phyloP scores from a whole-genome alignment of 2,113 vertebrate genomes.

The Lichenostomus cassidix region DNA sequence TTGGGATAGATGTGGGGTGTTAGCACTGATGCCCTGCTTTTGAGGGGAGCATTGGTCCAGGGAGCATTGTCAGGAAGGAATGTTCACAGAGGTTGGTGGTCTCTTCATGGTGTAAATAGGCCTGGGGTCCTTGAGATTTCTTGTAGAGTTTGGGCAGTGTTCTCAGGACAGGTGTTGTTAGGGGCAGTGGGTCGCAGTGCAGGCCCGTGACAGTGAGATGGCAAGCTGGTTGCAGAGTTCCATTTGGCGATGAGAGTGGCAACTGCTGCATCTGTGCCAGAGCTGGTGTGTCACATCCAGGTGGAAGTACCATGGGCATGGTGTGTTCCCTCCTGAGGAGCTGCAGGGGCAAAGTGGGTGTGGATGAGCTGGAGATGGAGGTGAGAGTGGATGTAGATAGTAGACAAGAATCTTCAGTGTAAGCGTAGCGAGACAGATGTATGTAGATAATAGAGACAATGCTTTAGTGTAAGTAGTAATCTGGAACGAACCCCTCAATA shows the following conservation, averaged over 20 bases:
- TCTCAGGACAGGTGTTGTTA: accelerated
- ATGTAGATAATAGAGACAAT: too few species aligned
- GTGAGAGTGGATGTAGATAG: too few species aligned
- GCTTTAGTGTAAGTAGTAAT: too few species aligned
- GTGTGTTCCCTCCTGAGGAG: neutral
- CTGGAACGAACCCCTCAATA: too few species aligned
- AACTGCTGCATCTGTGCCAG: too few species aligned
- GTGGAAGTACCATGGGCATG: neutral
- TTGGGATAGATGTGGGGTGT: neutral
- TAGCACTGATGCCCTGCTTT: accelerated
- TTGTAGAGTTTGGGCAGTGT: accelerated
- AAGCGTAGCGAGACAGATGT: too few species aligned
- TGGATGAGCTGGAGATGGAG: too few species aligned
- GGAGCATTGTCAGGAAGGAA: too few species aligned
- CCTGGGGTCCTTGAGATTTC: accelerated
- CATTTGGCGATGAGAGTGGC: neutral
- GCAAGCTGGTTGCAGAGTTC: accelerated
- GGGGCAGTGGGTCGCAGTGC: accelerated
- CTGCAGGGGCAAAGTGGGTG: neutral
- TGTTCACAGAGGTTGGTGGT: neutral
- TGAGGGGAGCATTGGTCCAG: neutral
- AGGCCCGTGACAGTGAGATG: too few species aligned
- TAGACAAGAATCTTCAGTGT: too few species aligned
- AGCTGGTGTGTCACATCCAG: neutral
- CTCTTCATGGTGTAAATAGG: accelerated